Evolutionary conservation across 2,888 invertebrate genomes (phyloP), one percentile per base, ranked within the genome.

Genomic region (Meghimatium bilineatum): DNA sequence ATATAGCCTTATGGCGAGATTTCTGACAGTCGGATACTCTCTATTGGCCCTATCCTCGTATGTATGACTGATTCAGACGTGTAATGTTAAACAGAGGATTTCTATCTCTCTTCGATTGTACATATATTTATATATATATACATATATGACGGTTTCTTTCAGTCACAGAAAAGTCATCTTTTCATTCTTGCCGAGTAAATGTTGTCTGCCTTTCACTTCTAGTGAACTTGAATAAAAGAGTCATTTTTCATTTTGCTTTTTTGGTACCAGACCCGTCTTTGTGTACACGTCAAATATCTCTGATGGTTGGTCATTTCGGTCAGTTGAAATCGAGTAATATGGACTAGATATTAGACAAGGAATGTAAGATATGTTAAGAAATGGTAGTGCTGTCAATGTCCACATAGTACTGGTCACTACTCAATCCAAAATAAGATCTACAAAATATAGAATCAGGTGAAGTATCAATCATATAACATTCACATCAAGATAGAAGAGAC

Each of bases 241-340:
- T 44, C 44, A 72, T 72, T 49, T 44, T 49, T 72, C 72, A 72
- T 49, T 72, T 49, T 44, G 49, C 29, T 49, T 44, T n/a, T 29
- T 49, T n/a, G 17, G 49, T 14, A 49, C n/a, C 49, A 72, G 72
- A 72, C 14, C 49, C 49, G 49, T 72, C 72, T 72, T 72, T 72
- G 49, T 72, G 72, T 72, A 72, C 72, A n/a, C 72, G 72, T 49
- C 72, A 72, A 72, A 72, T 72, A 72, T 49, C 26, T 17, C 36
- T 49, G 44, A 44, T 44, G 44, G 72, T 49, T 44, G 44, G 72
- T 49, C 72, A 49, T 49, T 72, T 29, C 72, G 44, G 72, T 49
- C 44, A 72, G 44, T 5, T n/a, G 29, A 49, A 72, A 44, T 29
- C 29, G 14, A 14, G 49, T 5, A 44, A 44, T 5, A 12, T 12